A percentile compares a stretch with the other conserved stretches of the same genome.
Conservation (phyloP, 2,797 vertebrate genomes). For the Alauda arvensis region DNA sequence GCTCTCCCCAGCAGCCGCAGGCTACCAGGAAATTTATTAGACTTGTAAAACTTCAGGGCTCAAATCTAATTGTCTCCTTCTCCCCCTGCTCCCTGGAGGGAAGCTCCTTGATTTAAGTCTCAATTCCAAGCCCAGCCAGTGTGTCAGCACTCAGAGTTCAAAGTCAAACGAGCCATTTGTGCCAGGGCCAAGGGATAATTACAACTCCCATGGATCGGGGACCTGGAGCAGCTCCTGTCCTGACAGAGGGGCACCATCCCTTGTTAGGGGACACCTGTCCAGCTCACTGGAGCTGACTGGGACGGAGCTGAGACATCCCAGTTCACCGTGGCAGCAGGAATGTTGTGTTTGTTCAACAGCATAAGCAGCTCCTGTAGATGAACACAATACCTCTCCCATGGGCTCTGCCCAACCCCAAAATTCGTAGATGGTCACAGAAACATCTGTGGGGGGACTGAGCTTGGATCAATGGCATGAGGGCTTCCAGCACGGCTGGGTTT, state of each 20-base stretch:
- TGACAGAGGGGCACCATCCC: neutral
- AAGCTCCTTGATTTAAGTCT: constrained; percentile 54
- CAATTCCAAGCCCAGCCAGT: neutral
- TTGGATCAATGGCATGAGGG: neutral
- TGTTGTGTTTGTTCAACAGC: accelerated
- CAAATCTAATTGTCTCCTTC: constrained; percentile 58
- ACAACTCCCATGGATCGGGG: neutral
- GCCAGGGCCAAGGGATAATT: constrained; percentile 38
- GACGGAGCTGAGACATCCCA: neutral
- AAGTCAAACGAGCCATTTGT: constrained; percentile 47
- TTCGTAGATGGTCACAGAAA: neutral
- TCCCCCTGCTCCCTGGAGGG: constrained; percentile 32
- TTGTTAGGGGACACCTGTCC: neutral
- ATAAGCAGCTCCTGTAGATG: neutral
- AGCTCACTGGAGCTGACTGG: neutral
- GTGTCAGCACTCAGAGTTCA: neutral
- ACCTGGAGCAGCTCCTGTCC: neutral
- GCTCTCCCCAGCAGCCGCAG: neutral
- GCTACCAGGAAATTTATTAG: constrained; percentile 64
- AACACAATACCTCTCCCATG: neutral
- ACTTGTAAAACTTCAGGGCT: constrained; percentile 64
- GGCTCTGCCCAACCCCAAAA: neutral
- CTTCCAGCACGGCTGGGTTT: neutral
- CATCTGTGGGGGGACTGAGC: neutral
- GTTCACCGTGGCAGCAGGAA: accelerated